Evolutionary conservation across 2,113 vertebrate genomes (phyloP), one percentile per base, ranked within the genome.

Genomic region (Aptenodytes forsteri): DNA sequence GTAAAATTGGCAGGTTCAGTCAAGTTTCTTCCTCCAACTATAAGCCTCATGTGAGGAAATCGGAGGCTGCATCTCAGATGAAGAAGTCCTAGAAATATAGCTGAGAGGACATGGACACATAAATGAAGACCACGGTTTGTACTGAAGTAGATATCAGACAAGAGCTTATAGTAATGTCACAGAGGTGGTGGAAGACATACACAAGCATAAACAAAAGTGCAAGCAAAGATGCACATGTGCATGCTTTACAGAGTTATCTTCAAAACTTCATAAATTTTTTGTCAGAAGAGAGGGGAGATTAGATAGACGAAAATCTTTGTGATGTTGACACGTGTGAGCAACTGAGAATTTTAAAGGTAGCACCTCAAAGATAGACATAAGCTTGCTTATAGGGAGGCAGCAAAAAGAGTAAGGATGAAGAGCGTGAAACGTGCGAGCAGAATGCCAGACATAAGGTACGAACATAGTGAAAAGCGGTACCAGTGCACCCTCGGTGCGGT

Each of bases 261-360:
- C 42, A 59, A 58, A 38, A 58, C 56, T 66, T 62, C 87, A 75
- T 67, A 42, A 50, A 36, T 29, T 2, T 79, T 83, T 62, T 92
- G 40, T 71, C 42, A 73, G 66, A 61, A 47, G 65, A 96, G 32
- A 26, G 42, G 16, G 25, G 20, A 93, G 32, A 38, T 58, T 7
- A 62, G 23, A 47, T 29, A 64, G 12, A n/a, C 25, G 42, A 29
- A 92, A 71, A 26, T 54, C 36, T 52, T 81, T 65, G 56, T 1
- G 0, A 54, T 52, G 46, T 25, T 8, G 10, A 52, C 2, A 0
- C 22, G 19, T 1, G 16, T 0, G 4, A 91, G 40, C 54, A 75
- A 18, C 34, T 54, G 54, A 71, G 29, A 29, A 36, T n/a, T 58
- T 50, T 58, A 72, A 81, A 64, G 49, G 47, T 72, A 32, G 42